These are phyloP conservation scores for Caenorhabditis sulstoni DNA, from an alignment of 2,888 invertebrate genomes.

Conservation along the genomic window DNA sequence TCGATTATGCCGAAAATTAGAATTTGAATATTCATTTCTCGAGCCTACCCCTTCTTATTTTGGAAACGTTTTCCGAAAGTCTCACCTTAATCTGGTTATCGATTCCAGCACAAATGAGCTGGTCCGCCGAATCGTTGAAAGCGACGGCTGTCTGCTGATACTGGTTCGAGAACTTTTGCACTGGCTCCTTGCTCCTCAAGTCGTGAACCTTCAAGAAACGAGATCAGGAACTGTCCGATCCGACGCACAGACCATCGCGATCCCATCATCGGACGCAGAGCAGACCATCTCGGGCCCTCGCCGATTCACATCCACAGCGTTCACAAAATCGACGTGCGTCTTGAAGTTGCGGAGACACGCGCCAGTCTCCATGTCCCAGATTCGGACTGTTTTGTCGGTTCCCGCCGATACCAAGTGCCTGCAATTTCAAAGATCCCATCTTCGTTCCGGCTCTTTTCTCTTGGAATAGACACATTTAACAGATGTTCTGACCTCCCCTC, in stretches of 20 bases:
- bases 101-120: constrained; percentile 93
- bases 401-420: constrained; percentile 90
- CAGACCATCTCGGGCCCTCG: constrained; percentile 93
- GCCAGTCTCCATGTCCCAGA: constrained; percentile 96
- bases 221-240: not conserved
- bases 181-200: constrained; percentile 89
- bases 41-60: no score
- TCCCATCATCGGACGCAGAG: constrained; percentile 95
- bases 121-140: constrained; percentile 96
- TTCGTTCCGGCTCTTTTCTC: no score
- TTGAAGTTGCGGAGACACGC: constrained; percentile 87
- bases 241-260: constrained; percentile 85
- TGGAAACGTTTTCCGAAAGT: no score
- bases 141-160: constrained; percentile 87
- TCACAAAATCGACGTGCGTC: constrained; percentile 84
- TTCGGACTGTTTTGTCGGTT: constrained; percentile 93
- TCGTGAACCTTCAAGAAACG: constrained; percentile 85
- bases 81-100: constrained; percentile 93
- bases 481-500: no score
- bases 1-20: no score
- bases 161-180: constrained; percentile 83
- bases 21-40: not conserved
- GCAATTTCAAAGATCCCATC: constrained; percentile 60
- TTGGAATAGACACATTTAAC: no score
- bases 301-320: constrained; percentile 85